Evolutionary conservation across 64 coral and sea anemone genomes (phyloP), one percentile per base, ranked within the genome.

Genomic region (Astreopora myriophthalma): DNA sequence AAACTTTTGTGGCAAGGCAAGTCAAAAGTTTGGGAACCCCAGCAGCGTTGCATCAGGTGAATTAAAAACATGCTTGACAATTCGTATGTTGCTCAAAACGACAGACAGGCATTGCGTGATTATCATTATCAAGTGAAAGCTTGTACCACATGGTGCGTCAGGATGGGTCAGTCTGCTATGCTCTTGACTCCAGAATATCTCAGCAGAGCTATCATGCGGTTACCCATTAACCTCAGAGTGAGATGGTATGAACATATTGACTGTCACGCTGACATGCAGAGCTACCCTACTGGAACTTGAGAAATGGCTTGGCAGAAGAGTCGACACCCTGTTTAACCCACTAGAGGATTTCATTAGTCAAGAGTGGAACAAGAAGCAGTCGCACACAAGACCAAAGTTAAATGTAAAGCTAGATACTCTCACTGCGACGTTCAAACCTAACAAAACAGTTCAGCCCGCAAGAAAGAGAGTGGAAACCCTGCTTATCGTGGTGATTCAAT

Each of bases 311-410:
- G 3, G 48, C 0, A 79, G 31, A 42, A 20, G 75, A 44, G 75
- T 79, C 10, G 39, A 79, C 8, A 49, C 76, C 46, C n/a, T 79
- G 40, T 52, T 79, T 22, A 79, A 79, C 17, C 76, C 76, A 20
- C 51, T 79, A 32, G 51, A 79, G 33, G 39, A 72, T 72, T 72
- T 72, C 31, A 72, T 72, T 16, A 20, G 31, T 3, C 25, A 5
- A 73, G 70, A 73, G 20, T 17, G 70, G 29, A 73, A 74, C 29
- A 42, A 33, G 30, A 34, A 33, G 34, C 33, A 35, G 17, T 29
- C 12, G 70, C 1, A 17, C 14, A 29, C 29, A 26, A 29, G 11
- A 27, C 30, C 16, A 33, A 35, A 73, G 30, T 26, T 29, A 36
- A 6, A 19, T 73, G 14, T 37, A 25, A 36, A 19, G 19, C 14